phyloP scores from a whole-genome alignment of 2,888 invertebrate genomes.

The Acleris holmiana region DNA sequence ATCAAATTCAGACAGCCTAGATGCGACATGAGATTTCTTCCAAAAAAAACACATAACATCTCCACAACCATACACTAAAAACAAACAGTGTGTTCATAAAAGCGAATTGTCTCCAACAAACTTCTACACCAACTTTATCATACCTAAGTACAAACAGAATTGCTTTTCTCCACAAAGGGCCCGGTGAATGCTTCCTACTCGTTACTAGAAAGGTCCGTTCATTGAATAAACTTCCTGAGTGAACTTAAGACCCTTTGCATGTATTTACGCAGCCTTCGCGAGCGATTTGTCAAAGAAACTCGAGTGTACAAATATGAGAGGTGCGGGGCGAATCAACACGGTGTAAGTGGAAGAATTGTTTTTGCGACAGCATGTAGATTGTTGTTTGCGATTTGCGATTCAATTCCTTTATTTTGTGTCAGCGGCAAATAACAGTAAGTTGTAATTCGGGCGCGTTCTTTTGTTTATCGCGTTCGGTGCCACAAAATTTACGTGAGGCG shows the following conservation, averaged over 20 bases:
- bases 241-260: slow-evolving; percentile 37
- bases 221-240: slow-evolving; percentile 52
- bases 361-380: slow-evolving; percentile 43
- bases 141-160: slow-evolving; percentile 37
- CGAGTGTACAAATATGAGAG: slow-evolving; percentile 53
- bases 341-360: slow-evolving; percentile 47
- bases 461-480: slow-evolving; percentile 19
- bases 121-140: slow-evolving; percentile 32
- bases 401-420: slow-evolving; percentile 37
- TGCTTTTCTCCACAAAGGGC: slow-evolving; percentile 49
- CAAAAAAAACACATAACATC: too few relatives aligned
- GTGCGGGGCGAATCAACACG: slow-evolving; percentile 49
- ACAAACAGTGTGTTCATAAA: slow-evolving; percentile 13
- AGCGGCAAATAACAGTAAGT: slow-evolving; percentile 36
- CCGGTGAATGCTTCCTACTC: slow-evolving; percentile 35
- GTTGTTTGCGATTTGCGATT: slow-evolving; percentile 38
- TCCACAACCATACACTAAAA: too few relatives aligned
- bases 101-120: slow-evolving; percentile 24
- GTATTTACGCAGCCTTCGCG: slow-evolving; percentile 60
- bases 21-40: not conserved
- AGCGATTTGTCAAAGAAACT: slow-evolving; percentile 69
- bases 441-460: slow-evolving; percentile 30
- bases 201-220: slow-evolving; percentile 46
- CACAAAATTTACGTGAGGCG: too few relatives aligned
- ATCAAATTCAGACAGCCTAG: too few relatives aligned